Percentiles rank a stretch among this genome's conserved stretches.
These are phyloP conservation scores for Heterocephalus glaber DNA, from an alignment of 2,113 vertebrate genomes.

Conservation along the genomic window DNA sequence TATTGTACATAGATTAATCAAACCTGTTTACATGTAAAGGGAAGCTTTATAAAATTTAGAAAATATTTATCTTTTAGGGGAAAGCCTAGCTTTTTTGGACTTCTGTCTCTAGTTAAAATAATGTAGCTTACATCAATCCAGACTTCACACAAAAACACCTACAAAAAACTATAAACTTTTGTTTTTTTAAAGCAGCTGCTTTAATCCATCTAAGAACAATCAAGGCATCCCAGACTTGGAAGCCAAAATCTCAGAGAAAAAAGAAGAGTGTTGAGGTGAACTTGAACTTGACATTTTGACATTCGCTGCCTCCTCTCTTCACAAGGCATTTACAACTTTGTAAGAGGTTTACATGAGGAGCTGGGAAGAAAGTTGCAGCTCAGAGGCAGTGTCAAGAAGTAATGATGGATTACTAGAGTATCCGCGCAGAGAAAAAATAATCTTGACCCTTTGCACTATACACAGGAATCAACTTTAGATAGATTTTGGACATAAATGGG, in stretches of 20 bases:
- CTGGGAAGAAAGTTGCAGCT: background rate
- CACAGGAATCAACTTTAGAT: background rate
- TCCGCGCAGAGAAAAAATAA: background rate
- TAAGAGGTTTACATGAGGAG: background rate
- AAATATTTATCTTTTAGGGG: background rate
- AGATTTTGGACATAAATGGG: background rate
- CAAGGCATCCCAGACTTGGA: background rate
- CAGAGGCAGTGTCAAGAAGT: background rate
- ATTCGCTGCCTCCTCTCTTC: background rate
- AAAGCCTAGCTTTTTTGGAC: background rate
- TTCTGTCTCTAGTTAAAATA: constrained; percentile 28
- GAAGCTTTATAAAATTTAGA: constrained; percentile 3
- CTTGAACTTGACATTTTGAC: background rate
- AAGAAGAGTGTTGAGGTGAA: background rate
- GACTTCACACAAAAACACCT: constrained; percentile 28
- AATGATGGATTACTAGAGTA: background rate
- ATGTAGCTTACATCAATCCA: background rate
- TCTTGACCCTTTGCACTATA: background rate
- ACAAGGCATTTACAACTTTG: background rate
- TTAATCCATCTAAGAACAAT: constrained; percentile 29
- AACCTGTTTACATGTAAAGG: background rate
- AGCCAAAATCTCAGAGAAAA: background rate
- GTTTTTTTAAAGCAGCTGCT: background rate
- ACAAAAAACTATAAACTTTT: background rate
- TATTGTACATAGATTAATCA: background rate